These are phyloP conservation scores for Pygoscelis adeliae DNA, from an alignment of 2,113 vertebrate genomes.

Conservation along the genomic window DNA sequence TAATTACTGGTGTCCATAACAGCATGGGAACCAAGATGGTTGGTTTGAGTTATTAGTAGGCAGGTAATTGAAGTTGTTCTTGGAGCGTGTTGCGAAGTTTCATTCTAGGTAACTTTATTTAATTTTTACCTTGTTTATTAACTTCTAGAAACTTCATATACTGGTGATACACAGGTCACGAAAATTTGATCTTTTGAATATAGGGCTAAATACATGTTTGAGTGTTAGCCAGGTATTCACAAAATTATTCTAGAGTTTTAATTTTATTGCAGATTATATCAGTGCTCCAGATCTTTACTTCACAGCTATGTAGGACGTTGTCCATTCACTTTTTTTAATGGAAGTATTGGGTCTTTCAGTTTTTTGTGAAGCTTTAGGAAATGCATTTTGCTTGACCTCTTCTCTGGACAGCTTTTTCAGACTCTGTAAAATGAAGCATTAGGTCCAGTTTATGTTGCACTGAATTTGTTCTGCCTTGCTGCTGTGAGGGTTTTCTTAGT, in stretches of 20 bases:
- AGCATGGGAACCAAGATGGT: conserved; percentile 79
- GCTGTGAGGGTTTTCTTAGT: neutral
- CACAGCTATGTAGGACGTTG: neutral
- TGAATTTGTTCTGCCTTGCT: neutral
- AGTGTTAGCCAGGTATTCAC: neutral
- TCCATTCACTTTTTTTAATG: neutral
- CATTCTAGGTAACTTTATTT: conserved; percentile 15
- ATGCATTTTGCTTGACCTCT: neutral
- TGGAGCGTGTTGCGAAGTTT: conserved; percentile 33
- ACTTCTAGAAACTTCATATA: neutral
- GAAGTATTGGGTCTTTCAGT: neutral
- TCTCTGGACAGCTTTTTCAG: neutral
- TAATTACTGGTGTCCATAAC: conserved; percentile 90
- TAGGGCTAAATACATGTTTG: neutral
- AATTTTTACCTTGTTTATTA: neutral
- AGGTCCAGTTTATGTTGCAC: neutral
- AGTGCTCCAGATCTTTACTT: neutral
- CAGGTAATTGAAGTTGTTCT: conserved; percentile 71
- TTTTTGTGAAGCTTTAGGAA: neutral
- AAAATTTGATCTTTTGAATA: neutral
- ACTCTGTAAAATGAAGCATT: neutral
- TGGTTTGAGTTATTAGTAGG: conserved; percentile 76
- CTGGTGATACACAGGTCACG: neutral
- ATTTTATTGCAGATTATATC: neutral
- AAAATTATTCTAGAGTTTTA: neutral